Base-by-base conservation (phyloP, 2,797 vertebrate species). In the Australoheros facetus region DNA sequence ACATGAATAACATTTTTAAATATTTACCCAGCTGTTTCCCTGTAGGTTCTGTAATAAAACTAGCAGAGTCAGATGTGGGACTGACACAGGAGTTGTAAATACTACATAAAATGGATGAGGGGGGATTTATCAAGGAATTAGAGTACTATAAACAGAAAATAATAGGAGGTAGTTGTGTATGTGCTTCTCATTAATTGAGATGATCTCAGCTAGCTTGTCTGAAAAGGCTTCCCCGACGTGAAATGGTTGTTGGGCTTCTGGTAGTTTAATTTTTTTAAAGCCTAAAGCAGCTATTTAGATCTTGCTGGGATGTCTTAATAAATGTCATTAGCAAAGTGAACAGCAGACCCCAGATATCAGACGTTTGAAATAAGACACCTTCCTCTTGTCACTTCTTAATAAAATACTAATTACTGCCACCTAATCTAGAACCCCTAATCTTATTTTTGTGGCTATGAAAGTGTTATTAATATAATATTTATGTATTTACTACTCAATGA, bases 11-110 rank as follows among this genome's bases (percentile, higher is more conserved):
- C 32, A 56, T 56, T 75, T 66, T 2, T 9, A 37, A 48, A 73
- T 69, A 13, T 77, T 71, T 48, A 42, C 1, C 17, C 75, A 77
- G 83, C 59, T 30, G 70, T 83, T 79, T 74, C 14, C 21, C 64
- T 86, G 28, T 56, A 73, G 39, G 74, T 56, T 69, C 16, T 71
- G 66, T 66, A 51, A 76, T 72, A 42, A 59, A 80, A 75, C 74
- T 21, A 30, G 64, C 10, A 42, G 28, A 73, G 53, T 45, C 13
- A 34, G 72, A n/a, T 45, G 16, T 42, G 37, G 32, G 32, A 58
- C 17, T 9, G 69, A 11, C 34, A 71, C 39, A 39, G 26, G 34
- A 12, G 37, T 4, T 32, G 7, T 60, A 70, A 37, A 17, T 51
- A 42, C 30, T 19, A 32, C 32, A 26, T 64, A 11, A 28, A 77